Conservation (phyloP, 1,140 invertebrate genomes). For the Zaprionus africanus region DNA sequence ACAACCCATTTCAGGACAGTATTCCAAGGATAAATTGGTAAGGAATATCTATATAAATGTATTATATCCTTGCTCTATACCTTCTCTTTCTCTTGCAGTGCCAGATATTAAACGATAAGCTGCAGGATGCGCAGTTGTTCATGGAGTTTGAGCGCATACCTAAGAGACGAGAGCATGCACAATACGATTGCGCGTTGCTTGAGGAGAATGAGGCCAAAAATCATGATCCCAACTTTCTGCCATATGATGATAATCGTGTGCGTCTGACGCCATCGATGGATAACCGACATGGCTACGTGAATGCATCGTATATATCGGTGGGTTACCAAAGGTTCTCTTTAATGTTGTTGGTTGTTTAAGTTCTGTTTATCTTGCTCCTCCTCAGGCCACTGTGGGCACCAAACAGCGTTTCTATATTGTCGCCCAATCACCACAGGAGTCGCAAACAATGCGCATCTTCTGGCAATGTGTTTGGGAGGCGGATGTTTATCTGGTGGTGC, state of each 20-base stretch:
- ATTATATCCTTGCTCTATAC: background rate
- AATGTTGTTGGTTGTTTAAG: background rate
- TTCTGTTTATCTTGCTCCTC: background rate
- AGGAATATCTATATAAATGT: slow-evolving; percentile 42
- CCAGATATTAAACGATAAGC: slow-evolving; percentile 91
- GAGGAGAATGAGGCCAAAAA: slow-evolving; percentile 83
- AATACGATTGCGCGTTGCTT: slow-evolving; percentile 77
- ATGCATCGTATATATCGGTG: slow-evolving; percentile 94
- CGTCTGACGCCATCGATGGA: slow-evolving; percentile 90
- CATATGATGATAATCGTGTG: slow-evolving; percentile 95
- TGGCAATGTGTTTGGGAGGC: slow-evolving; percentile 96
- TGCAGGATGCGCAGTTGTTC: slow-evolving; percentile 92
- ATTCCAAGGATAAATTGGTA: slow-evolving; percentile 91
- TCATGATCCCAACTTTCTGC: slow-evolving; percentile 89
- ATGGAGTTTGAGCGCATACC: slow-evolving; percentile 95
- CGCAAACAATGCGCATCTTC: slow-evolving; percentile 86
- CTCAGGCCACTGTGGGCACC: slow-evolving; percentile 89
- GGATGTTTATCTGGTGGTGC: slow-evolving; percentile 91
- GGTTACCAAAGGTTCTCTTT: slow-evolving; percentile 40
- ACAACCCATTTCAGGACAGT: slow-evolving; percentile 89
- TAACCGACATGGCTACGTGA: slow-evolving; percentile 94
- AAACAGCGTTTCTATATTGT: slow-evolving; percentile 93
- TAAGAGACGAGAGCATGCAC: slow-evolving; percentile 88
- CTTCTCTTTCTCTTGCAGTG: slow-evolving; percentile 85
- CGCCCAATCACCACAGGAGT: slow-evolving; percentile 88